phyloP scores from a whole-genome alignment of 2,113 vertebrate species.

The Brienomyrus longianalis region DNA sequence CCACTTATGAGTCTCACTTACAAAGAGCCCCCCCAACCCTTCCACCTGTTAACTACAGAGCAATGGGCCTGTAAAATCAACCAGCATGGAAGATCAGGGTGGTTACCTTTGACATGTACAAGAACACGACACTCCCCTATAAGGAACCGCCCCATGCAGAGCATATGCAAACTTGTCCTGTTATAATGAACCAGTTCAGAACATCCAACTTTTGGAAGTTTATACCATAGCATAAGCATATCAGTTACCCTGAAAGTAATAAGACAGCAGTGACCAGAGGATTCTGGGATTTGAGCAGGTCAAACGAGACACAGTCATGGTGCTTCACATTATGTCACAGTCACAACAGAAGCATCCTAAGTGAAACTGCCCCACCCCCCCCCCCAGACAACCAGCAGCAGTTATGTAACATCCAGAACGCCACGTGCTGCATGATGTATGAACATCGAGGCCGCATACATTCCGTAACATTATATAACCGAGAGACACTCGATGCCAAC shows the following conservation, averaged over 20 bases:
- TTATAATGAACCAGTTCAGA: background rate
- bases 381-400: background rate
- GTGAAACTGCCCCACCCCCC: background rate
- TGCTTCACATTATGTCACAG: background rate
- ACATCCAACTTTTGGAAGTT: background rate
- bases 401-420: slow-evolving; percentile 32
- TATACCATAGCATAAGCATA: background rate
- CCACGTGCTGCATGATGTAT: slow-evolving; percentile 23
- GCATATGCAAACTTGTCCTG: background rate
- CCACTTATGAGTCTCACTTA: slow-evolving; percentile 1
- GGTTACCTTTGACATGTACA: background rate
- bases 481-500: slow-evolving; percentile 11
- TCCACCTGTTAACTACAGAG: background rate
- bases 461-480: slow-evolving; percentile 36
- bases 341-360: background rate
- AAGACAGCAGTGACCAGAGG: background rate
- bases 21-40: background rate
- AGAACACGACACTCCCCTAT: background rate
- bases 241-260: background rate
- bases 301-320: background rate
- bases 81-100: background rate
- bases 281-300: slow-evolving; percentile 4
- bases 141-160: background rate
- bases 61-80: background rate
- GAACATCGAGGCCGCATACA: slow-evolving; percentile 15